Base-by-base conservation (phyloP, 2,113 vertebrate genomes). In the Dipodomys merriami region DNA sequence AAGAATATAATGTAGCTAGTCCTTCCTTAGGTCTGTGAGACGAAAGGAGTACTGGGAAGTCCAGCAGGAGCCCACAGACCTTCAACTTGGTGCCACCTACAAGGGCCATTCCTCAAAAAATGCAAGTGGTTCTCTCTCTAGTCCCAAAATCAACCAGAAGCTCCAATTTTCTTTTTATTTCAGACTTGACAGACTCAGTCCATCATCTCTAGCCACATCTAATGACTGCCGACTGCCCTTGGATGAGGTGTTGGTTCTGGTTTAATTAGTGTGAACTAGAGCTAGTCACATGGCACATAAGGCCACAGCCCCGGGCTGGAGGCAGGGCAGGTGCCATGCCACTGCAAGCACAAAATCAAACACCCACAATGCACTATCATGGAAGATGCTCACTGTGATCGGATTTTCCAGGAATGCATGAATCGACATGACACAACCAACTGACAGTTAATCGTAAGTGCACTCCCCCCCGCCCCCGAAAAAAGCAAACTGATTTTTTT, bases 321-420 rank as follows among this genome's bases (percentile, higher is more conserved):
- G 83, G 72, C 23, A 88, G 73, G 67, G 60, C 68, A 85, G 80
- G 62, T 4, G 10, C 76, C 19, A 25, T 49, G 73, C 80, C 80
- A 69, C 35, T 84, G 73, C 10, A 69, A 91, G 74, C 49, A 85
- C 62, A 81, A 85, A 88, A 76, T 33, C 49, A 94, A 94, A 69
- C 44, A 80, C 57, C 29, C 0, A 5, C 69, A 94, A 90, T 69
- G 68, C 25, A 89, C 25, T 33, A 65, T 67, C 27, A 83, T 0
- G 0, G 3, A 35, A 86, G 44, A 73, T 49, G 53, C 62, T 79
- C 88, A 33, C 53, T 46, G 33, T 2, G 25, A 81, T 39, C 0
- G 15, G 20, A 49, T 73, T 85, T 68, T 95, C n/a, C 74, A 57
- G 91, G 94, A 95, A 92, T 60, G 33, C 72, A 72, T 65, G 39